These are phyloP conservation scores for Trachops cirrhosus DNA, from an alignment of 2,797 vertebrate species.

Conservation along the genomic window DNA sequence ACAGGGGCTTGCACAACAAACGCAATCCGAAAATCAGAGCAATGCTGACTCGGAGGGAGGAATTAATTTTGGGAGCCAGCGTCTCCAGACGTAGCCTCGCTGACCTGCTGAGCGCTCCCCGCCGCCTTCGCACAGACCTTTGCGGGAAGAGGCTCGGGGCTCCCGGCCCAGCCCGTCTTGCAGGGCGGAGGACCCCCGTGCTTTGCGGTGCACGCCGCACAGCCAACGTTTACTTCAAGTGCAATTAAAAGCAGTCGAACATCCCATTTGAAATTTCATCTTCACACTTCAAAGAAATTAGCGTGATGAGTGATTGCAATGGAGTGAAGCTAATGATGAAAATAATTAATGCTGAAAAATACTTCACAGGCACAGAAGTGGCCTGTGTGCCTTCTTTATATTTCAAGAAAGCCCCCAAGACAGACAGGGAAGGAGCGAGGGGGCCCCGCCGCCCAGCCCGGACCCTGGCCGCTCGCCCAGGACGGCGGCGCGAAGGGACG, in stretches of 20 bases:
- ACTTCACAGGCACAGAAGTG: not conserved
- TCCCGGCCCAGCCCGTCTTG: not conserved
- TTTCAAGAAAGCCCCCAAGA: not conserved
- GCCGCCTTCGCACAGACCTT: accelerated
- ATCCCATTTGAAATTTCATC: constrained; percentile 33
- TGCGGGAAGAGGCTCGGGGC: not conserved
- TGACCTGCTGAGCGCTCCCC: not conserved
- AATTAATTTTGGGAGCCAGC: constrained; percentile 30
- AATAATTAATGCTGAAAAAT: constrained; percentile 43
- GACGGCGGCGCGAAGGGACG: not conserved
- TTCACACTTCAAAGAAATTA: constrained; percentile 57
- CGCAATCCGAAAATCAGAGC: constrained; percentile 53
- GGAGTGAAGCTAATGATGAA: constrained; percentile 33
- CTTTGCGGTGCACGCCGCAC: not conserved
- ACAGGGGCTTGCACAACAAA: constrained; percentile 53
- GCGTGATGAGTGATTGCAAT: not conserved
- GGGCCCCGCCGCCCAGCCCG: not conserved
- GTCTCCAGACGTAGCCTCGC: constrained; percentile 44
- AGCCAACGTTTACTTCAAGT: not conserved
- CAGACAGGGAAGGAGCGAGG: not conserved
- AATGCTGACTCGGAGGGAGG: constrained; percentile 46
- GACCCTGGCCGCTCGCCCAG: not conserved
- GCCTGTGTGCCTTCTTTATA: not conserved
- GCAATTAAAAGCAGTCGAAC: not conserved
- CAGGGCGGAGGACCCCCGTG: not conserved